These are phyloP conservation scores for Mya arenaria DNA, from an alignment of 1,140 invertebrate species.

Conservation along the genomic window DNA sequence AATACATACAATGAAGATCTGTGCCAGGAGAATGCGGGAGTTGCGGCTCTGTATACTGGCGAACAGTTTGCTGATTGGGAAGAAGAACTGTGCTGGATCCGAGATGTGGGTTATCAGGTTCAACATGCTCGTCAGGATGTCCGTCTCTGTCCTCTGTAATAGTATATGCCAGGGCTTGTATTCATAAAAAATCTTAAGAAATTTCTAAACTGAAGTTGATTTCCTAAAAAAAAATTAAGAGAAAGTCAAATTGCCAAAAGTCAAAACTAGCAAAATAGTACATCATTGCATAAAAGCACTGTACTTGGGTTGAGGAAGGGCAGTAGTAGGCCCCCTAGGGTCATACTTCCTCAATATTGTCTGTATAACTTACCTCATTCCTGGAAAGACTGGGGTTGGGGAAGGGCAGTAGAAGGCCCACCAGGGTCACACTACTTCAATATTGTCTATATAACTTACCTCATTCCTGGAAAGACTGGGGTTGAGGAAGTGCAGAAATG, in stretches of 20 bases:
- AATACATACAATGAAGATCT: conserved; percentile 68
- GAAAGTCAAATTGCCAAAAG: too few relatives aligned
- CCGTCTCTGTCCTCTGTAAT: conserved; percentile 70
- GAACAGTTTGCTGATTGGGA: conserved; percentile 76
- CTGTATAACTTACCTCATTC: conserved; percentile 61
- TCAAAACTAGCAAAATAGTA: too few relatives aligned
- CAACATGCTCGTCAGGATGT: conserved; percentile 86
- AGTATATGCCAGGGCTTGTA: too few relatives aligned
- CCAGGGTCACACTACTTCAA: conserved; percentile 87
- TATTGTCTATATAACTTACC: conserved; percentile 63
- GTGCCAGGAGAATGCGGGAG: conserved; percentile 75
- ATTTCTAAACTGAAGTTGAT: too few relatives aligned
- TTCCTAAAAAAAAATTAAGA: too few relatives aligned
- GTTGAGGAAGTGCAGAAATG: conserved; percentile 89
- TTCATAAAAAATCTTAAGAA: too few relatives aligned
- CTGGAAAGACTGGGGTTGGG: conserved; percentile 80
- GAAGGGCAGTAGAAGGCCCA: conserved; percentile 89
- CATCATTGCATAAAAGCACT: too few relatives aligned
- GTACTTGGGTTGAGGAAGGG: too few relatives aligned
- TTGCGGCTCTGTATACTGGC: conserved; percentile 67
- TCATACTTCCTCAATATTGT: too few relatives aligned
- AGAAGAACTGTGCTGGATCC: conserved; percentile 38
- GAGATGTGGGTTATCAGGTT: conserved; percentile 88
- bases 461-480: conserved; percentile 52
- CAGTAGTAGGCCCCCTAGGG: too few relatives aligned